These are phyloP conservation scores for Coregonus ussuriensis DNA, from an alignment of 2,797 vertebrate genomes.

Conservation along the genomic window DNA sequence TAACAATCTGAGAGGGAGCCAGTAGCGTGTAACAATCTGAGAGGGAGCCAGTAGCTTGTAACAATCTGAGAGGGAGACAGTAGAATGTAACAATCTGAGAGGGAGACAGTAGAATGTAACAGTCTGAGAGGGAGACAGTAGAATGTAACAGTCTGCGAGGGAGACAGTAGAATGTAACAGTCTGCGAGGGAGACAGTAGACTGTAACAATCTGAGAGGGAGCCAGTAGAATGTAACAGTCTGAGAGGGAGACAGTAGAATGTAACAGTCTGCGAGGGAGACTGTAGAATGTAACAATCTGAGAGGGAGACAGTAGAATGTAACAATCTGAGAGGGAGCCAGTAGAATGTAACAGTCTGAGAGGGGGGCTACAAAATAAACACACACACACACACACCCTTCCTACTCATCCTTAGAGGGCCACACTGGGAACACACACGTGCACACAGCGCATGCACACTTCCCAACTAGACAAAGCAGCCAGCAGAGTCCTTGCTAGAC, in stretches of 20 bases:
- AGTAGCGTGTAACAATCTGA: too few species aligned
- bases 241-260: too few species aligned
- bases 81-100: not conserved
- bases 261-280: too few species aligned
- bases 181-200: not conserved
- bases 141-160: not conserved
- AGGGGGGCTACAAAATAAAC: slow-evolving; percentile 13
- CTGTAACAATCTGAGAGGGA: not conserved
- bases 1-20: too few species aligned
- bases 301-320: too few species aligned
- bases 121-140: not conserved
- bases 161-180: slow-evolving; percentile 3
- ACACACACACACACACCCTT: not conserved
- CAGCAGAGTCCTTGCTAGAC: not conserved
- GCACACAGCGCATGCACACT: not conserved
- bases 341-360: too few species aligned
- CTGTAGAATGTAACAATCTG: too few species aligned
- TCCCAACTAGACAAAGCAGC: not conserved
- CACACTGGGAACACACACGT: not conserved
- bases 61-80: not conserved
- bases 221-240: too few species aligned
- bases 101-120: too few species aligned
- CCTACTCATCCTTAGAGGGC: not conserved
- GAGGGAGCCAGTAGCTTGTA: not conserved
- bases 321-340: too few species aligned